These are phyloP conservation scores for Myotis vivesi DNA, from an alignment of 2,797 vertebrate genomes.

Conservation along the genomic window DNA sequence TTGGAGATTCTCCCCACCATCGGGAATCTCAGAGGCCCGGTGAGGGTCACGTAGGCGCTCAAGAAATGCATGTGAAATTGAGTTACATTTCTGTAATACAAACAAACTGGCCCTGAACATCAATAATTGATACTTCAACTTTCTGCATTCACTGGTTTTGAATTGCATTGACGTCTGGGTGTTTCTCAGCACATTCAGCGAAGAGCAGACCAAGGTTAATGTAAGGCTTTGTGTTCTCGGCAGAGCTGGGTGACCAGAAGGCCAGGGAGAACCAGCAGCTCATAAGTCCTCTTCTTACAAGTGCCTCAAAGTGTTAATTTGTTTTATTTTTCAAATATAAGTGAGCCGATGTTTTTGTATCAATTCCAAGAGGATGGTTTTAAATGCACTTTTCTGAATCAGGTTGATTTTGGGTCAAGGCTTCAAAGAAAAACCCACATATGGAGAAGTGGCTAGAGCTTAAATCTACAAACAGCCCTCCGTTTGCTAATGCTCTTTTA, in stretches of 20 bases:
- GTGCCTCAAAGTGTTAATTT: constrained; percentile 64
- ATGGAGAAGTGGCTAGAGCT: constrained; percentile 59
- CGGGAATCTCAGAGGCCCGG: neutral
- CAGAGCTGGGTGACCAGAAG: constrained; percentile 18
- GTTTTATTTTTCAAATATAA: constrained; percentile 77
- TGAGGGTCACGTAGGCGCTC: neutral
- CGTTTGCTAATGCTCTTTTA: constrained; percentile 65
- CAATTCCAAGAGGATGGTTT: constrained; percentile 65
- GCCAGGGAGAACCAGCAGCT: constrained; percentile 38
- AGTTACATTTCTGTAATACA: neutral
- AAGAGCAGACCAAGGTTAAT: constrained; percentile 8
- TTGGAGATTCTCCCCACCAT: neutral
- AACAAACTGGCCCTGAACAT: neutral
- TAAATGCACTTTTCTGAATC: constrained; percentile 76
- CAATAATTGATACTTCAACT: neutral
- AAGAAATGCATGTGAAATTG: neutral
- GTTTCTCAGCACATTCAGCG: neutral
- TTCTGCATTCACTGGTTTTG: neutral
- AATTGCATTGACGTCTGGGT: neutral
- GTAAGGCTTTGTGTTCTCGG: neutral
- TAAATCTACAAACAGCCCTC: constrained; percentile 69
- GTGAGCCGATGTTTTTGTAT: constrained; percentile 64
- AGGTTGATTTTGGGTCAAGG: constrained; percentile 74
- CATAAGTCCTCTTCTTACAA: constrained; percentile 40
- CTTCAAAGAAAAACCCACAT: constrained; percentile 73